Base-by-base conservation (phyloP, 1,140 invertebrate species). In the Chionoecetes opilio region DNA sequence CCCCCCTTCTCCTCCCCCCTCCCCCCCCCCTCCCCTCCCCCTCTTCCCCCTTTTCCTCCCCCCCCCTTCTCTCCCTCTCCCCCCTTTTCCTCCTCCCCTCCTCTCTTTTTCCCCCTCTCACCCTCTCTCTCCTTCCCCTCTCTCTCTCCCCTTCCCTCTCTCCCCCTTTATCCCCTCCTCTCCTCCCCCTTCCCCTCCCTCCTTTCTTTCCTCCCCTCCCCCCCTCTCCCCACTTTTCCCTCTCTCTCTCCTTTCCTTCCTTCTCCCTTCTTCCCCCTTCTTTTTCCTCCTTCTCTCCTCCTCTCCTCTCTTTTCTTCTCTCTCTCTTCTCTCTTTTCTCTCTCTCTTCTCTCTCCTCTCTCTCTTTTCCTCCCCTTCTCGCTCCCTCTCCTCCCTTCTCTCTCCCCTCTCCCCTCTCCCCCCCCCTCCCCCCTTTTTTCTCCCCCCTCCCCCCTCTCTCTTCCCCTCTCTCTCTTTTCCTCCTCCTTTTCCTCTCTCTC, bases 381-480 rank as follows among this genome's bases (percentile, higher is more conserved):
- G 11, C 46, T 91, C 90, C 38, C 46, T 91, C n/a, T n/a, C n/a
- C n/a, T 38, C 46, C 88, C 46, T 38, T 90, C 88, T 90, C 88
- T 90, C 88, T 90, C 88, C 46, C 88, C 46, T n/a, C n/a, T n/a
- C n/a, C n/a, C n/a, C 9, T 75, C n/a, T 75, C n/a, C n/a, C 53
- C 53, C n/a, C 53, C 53, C 53, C 53, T 75, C 53, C 53, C 11
- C n/a, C n/a, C 53, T 75, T 75, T n/a, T 11, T 75, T 75, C 53
- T 75, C 53, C 53, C n/a, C 11, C n/a, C 11, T 75, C n/a, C n/a
- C 9, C 53, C n/a, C 53, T 75, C 53, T 75, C 53, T 75, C 53
- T 75, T 26, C 26, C 53, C 26, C 53, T 75, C 53, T 75, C 53
- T 75, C 53, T 75, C 53, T 75, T 26, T 75, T 26, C 26, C 53